Evolutionary conservation across 2,113 vertebrate species (phyloP), one percentile per base, ranked within the genome.

Genomic region (Istiophorus platypterus): DNA sequence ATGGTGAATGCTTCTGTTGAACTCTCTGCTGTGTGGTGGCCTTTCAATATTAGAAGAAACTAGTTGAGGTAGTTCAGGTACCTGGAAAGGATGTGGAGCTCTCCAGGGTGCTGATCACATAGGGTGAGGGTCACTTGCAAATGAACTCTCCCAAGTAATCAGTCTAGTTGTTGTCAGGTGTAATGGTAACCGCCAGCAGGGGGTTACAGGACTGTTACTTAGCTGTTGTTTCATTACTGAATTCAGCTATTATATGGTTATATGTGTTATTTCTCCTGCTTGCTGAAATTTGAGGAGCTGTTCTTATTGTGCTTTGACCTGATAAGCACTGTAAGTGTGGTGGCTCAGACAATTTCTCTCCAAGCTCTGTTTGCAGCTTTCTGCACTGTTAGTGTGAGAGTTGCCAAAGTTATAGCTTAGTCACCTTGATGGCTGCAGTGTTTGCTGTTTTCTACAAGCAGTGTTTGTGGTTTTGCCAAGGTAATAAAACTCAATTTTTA

Each of bases 71-170:
- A 20, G 27, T 54, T 67, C 52, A 65, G 72, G 18, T 57, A 76
- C 31, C 26, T 39, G 67, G 22, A 18, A 1, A 65, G 34, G 71
- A 41, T 14, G 18, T 34, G 59, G 47, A 7, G 17, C 86, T 90
- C 42, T 87, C 86, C 74, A 84, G 63, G 74, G 71, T 75, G 63
- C 82, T 84, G 67, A 82, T 72, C 34, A 24, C 47, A 37, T 20
- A 59, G 6, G 31, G 31, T 34, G 3, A 29, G 37, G 7, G 15
- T 67, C 14, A 59, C 11, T 11, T 37, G 51, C 29, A 68, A 31
- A 75, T 3, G 11, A 62, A 41, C 9, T 68, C 39, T 69, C 27
- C n/a, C 18, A 76, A 42, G 26, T 13, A 24, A 18, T 66, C 31
- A 7, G 27, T 31, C 17, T 1, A 7, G 3, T 24, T 51, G 27